phyloP scores from a whole-genome alignment of 2,113 vertebrate genomes.

The Bubo bubo region DNA sequence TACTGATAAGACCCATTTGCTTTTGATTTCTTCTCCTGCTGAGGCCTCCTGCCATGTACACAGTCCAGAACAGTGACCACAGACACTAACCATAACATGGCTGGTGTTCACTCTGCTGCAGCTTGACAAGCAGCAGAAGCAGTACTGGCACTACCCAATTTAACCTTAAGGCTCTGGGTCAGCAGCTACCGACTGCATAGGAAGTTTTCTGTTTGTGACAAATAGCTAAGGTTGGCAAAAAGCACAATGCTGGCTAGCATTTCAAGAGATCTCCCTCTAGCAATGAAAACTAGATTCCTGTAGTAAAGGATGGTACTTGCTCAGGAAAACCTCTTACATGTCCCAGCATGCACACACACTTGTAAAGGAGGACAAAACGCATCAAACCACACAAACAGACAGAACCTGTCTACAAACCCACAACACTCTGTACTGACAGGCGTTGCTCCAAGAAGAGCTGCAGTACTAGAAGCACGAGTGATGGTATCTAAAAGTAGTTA shows the following conservation, averaged over 20 bases:
- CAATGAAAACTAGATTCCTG: neutral
- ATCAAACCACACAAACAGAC: constrained; percentile 9
- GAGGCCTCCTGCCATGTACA: neutral
- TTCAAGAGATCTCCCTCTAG: neutral
- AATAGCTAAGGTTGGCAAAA: neutral
- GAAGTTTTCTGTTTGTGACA: neutral
- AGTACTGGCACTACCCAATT: neutral
- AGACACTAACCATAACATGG: neutral
- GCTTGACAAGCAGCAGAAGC: neutral
- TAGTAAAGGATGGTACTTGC: neutral
- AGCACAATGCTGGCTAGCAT: neutral
- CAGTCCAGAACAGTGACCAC: neutral
- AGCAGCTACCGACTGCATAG: neutral
- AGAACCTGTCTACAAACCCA: constrained; percentile 24
- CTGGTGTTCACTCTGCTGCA: neutral
- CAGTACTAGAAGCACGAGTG: neutral
- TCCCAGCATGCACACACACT: neutral
- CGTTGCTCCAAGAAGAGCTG: neutral
- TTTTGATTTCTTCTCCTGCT: neutral
- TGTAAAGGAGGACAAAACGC: neutral
- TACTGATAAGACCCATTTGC: neutral
- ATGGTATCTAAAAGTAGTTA: neutral
- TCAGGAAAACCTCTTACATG: neutral
- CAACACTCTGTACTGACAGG: neutral
- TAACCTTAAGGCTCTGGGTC: neutral